Base-by-base conservation (phyloP, 2,888 invertebrate genomes). In the Leptopilina myrica region DNA sequence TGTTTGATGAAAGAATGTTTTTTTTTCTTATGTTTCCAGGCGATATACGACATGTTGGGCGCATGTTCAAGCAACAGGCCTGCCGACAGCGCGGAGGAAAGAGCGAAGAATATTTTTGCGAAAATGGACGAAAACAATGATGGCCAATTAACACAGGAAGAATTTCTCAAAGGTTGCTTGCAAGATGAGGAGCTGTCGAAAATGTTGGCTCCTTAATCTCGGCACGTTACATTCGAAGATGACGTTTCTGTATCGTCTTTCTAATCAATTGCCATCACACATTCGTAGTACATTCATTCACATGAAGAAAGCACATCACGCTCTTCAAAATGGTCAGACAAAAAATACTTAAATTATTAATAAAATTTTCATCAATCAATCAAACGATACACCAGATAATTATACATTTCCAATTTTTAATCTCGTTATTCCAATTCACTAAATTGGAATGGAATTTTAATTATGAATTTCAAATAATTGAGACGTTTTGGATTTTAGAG, bases 41-140 rank as follows among this genome's bases (percentile, higher is more conserved):
- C 99, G 85, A 99, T 99, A 93, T 99, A 99, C 93, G 99, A 99
- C 92, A 99, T 99, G 99, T 94, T 99, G 88, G 99, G 99, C 79
- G 98, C 98, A 84, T 98, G 98, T 92, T 97, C 97, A 89, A 97
- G 97, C 92, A 98, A 97, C 93, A 94, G 98, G 91, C 98, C 98
- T 73, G 97, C 97, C 64, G 98, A 98, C 92, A 98, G 98, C 26
- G 99, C 99, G 46, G 98, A 99, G 92, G 98, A 99, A 91, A 94
- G 99, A 86, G 99, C 99, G 87, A 98, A 98, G 93, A 99, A 98
- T 92, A 99, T 99, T 89, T 99, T 99, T 93, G 98, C 98, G 81
- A 98, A 98, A 93, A 99, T 99, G 99, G 99, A 99, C 92, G 97
- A 98, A 91, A 99, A 99, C 94, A 98, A 98, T 93, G 99, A 99